Percentiles rank a stretch among this genome's conserved stretches.
Evolutionary conservation across 2,113 vertebrate species (phyloP).

Genomic region (Tragulus kanchil): DNA sequence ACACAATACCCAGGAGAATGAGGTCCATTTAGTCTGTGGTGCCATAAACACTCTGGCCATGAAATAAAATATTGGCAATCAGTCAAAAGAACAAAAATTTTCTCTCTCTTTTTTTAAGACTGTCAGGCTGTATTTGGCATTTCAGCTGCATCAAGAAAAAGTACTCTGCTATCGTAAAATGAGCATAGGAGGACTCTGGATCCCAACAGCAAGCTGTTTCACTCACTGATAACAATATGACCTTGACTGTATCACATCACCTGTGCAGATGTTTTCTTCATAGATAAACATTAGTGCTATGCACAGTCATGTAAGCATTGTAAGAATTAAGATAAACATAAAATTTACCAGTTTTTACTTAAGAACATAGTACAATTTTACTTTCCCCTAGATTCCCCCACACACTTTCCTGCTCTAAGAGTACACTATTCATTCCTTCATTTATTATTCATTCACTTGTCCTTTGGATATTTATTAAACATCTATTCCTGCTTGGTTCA

Average conservation of each 20-base stretch:
- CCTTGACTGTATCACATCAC: not conserved
- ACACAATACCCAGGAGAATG: not conserved
- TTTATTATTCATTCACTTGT: not conserved
- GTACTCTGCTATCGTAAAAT: not conserved
- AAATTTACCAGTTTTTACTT: not conserved
- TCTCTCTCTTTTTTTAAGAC: not conserved
- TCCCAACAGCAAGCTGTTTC: not conserved
- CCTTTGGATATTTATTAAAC: not conserved
- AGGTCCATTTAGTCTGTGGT: not conserved
- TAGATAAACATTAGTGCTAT: not conserved
- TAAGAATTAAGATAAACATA: not conserved
- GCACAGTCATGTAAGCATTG: not conserved
- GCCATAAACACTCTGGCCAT: not conserved
- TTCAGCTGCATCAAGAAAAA: not conserved
- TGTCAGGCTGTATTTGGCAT: not conserved
- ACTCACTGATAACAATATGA: not conserved
- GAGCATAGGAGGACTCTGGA: not conserved
- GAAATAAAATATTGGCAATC: not conserved
- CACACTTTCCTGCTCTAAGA: not conserved
- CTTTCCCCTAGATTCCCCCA: not conserved
- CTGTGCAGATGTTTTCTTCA: not conserved
- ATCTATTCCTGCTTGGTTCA: not conserved
- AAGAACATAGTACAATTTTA: not conserved
- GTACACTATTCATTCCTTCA: not conserved
- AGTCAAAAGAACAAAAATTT: not conserved